Evolutionary conservation across 2,888 invertebrate genomes (phyloP).

Genomic region (Hemaris fuciformis): DNA sequence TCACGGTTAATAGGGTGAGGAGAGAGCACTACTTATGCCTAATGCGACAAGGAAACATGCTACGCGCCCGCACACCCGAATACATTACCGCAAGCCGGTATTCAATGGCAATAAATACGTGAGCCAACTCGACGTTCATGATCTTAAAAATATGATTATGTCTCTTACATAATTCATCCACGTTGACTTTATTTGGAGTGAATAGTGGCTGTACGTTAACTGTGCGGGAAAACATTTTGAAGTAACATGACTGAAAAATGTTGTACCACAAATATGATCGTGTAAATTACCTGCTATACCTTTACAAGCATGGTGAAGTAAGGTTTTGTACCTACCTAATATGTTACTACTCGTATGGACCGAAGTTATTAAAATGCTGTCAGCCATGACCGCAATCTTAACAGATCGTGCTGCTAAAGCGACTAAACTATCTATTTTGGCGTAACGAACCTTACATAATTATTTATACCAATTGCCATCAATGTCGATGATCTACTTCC

Average conservation of each 20-base stretch:
- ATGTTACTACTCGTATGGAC: too few relatives aligned
- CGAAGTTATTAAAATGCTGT: too few relatives aligned
- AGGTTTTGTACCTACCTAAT: too few relatives aligned
- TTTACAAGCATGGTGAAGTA: too few relatives aligned
- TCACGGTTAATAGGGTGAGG: conserved; percentile 80
- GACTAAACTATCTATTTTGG: background rate
- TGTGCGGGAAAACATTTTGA: too few relatives aligned
- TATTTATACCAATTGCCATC: background rate
- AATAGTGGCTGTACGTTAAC: too few relatives aligned
- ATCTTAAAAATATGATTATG: conserved; percentile 46
- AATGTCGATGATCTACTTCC: conserved; percentile 23
- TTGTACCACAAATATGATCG: too few relatives aligned
- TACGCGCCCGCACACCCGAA: conserved; percentile 62
- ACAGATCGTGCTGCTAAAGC: too few relatives aligned
- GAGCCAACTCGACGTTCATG: conserved; percentile 35
- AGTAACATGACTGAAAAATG: too few relatives aligned
- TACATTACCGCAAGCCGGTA: conserved; percentile 70
- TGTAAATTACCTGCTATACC: too few relatives aligned
- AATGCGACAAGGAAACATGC: conserved; percentile 80
- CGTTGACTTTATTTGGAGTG: conserved; percentile 32
- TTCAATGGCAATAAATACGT: conserved; percentile 74
- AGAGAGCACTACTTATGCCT: conserved; percentile 81
- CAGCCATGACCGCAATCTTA: too few relatives aligned
- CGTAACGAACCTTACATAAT: background rate
- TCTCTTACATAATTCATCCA: conserved; percentile 40